Evolutionary conservation across 2,888 invertebrate genomes (phyloP).

Genomic region (Colletes collaris): DNA sequence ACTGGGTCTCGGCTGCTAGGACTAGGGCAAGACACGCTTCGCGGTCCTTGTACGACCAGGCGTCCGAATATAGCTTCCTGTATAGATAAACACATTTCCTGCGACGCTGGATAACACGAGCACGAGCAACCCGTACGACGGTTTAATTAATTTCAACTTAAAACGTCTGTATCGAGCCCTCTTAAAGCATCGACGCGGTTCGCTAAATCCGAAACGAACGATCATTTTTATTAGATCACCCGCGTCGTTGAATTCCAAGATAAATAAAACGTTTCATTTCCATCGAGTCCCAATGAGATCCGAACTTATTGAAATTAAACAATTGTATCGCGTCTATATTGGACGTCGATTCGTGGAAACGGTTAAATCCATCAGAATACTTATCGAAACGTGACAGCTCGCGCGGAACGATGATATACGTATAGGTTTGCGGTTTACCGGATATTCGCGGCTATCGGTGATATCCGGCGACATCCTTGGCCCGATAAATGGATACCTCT

Average conservation of each 20-base stretch:
- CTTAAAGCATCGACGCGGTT: too few relatives aligned
- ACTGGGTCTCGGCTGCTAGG: conserved; percentile 62
- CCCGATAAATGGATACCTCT: conserved; percentile 60
- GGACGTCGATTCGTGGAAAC: conserved; percentile 38
- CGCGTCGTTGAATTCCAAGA: too few relatives aligned
- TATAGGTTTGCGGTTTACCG: conserved; percentile 48
- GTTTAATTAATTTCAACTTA: not conserved
- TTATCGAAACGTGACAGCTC: conserved; percentile 57
- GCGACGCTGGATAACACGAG: not conserved
- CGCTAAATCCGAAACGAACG: too few relatives aligned
- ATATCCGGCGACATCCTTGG: conserved; percentile 63
- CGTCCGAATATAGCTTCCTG: conserved; percentile 22
- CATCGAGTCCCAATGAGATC: conserved; percentile 2
- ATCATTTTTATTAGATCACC: too few relatives aligned
- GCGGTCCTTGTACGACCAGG: conserved; percentile 22
- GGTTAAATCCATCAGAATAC: conserved; percentile 51
- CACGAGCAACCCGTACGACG: not conserved
- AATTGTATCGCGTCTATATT: conserved; percentile 12
- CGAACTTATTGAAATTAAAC: conserved; percentile 10
- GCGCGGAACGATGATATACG: conserved; percentile 18
- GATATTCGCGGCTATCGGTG: conserved; percentile 64
- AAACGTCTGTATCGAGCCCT: too few relatives aligned
- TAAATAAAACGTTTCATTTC: too few relatives aligned
- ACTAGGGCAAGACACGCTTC: conserved; percentile 37
- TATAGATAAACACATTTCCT: conserved; percentile 22